A percentile compares a stretch with the other conserved stretches of the same genome.
phyloP scores from a whole-genome alignment of 1,140 invertebrate species.

The Phortica variegata region DNA sequence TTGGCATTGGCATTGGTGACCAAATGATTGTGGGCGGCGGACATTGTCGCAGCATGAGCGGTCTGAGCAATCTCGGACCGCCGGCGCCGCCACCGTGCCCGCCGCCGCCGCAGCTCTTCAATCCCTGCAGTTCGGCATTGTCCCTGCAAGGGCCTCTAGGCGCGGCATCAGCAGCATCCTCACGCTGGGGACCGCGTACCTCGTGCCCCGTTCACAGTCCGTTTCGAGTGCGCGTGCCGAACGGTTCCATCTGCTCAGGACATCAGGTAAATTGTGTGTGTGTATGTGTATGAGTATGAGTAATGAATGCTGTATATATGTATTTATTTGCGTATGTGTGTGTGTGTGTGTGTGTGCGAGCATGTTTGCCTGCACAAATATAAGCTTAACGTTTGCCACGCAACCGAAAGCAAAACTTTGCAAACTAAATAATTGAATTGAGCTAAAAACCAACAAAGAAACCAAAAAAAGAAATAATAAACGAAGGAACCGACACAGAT shows the following conservation, averaged over 20 bases:
- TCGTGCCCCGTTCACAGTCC: conserved; percentile 67
- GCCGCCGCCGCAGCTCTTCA: conserved; percentile 52
- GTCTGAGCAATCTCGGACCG: conserved; percentile 34
- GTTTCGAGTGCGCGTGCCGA: conserved; percentile 63
- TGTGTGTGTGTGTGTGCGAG: too few relatives aligned
- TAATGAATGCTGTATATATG: too few relatives aligned
- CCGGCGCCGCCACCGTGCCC: conserved; percentile 37
- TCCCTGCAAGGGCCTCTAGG: conserved; percentile 29
- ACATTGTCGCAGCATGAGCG: conserved; percentile 50
- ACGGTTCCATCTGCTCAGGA: conserved; percentile 59
- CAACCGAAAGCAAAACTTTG: too few relatives aligned
- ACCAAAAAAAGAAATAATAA: conserved; percentile 3
- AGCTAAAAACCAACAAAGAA: conserved; percentile 1
- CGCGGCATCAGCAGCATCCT: conserved; percentile 23
- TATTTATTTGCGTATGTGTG: too few relatives aligned
- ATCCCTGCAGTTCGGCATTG: conserved; percentile 55
- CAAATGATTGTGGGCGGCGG: conserved; percentile 24
- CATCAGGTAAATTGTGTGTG: conserved; percentile 61
- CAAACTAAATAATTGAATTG: too few relatives aligned
- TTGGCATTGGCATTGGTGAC: conserved; percentile 31
- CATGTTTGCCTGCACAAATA: too few relatives aligned
- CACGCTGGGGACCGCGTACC: conserved; percentile 55
- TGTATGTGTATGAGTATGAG: too few relatives aligned
- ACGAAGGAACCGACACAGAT: conserved; percentile 19
- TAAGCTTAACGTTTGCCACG: too few relatives aligned